phyloP scores from a whole-genome alignment of 2,888 invertebrate species.

The Yponomeuta evonymella region DNA sequence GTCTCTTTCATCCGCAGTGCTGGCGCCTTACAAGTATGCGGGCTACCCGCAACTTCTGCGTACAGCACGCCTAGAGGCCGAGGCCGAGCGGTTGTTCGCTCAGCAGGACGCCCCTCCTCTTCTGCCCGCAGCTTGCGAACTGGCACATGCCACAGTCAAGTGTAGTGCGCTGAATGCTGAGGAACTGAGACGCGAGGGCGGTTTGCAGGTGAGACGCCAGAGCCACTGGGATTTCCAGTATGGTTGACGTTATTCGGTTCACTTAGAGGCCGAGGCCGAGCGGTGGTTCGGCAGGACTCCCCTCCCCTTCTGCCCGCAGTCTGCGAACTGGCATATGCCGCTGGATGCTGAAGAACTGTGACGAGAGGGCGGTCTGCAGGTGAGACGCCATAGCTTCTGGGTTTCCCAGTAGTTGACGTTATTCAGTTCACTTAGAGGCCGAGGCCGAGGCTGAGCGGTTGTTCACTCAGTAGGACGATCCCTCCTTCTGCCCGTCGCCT shows the following conservation, averaged over 20 bases:
- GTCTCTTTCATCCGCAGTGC: slow-evolving; percentile 68
- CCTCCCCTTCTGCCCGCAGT: slow-evolving; percentile 88
- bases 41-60: slow-evolving; percentile 98
- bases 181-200: slow-evolving; percentile 95
- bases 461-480: slow-evolving; percentile 74
- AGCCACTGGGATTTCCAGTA: background rate
- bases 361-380: slow-evolving; percentile 93
- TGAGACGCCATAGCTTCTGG: slow-evolving; percentile 32
- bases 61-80: slow-evolving; percentile 95
- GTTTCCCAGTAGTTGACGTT: no score
- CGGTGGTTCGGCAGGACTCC: slow-evolving; percentile 76
- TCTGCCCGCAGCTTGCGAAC: slow-evolving; percentile 93
- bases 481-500: slow-evolving; percentile 85
- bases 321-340: slow-evolving; percentile 95
- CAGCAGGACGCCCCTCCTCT: slow-evolving; percentile 63
- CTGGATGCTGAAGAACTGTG: slow-evolving; percentile 99
- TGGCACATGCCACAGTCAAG: slow-evolving; percentile 96
- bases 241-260: slow-evolving; percentile 28
- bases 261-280: slow-evolving; percentile 94
- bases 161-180: slow-evolving; percentile 99
- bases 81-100: slow-evolving; percentile 93
- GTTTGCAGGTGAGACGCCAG: slow-evolving; percentile 80
- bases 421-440: slow-evolving; percentile 83
- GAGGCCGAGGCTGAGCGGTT: slow-evolving; percentile 93
- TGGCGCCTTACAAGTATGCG: slow-evolving; percentile 98